These are phyloP conservation scores for Amia ocellicauda DNA, from an alignment of 2,113 vertebrate species.

Conservation along the genomic window DNA sequence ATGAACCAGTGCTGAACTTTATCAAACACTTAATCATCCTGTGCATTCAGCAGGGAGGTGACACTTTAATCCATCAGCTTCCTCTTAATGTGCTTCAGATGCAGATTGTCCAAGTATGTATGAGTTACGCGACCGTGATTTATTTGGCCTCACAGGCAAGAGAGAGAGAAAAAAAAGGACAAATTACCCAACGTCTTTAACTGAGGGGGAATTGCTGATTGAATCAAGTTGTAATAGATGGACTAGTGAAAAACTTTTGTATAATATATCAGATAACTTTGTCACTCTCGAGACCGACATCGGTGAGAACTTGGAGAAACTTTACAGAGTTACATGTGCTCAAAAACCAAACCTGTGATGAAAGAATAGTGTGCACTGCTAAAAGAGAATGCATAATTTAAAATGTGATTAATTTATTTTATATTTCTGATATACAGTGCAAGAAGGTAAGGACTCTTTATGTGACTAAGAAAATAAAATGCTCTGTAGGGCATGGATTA, in stretches of 20 bases:
- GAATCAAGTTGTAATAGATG: constrained; percentile 2
- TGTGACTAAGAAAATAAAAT: no score
- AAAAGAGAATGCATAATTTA: no score
- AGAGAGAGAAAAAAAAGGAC: neutral
- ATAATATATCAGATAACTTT: constrained; percentile 1
- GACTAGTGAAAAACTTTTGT: neutral
- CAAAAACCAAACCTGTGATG: no score
- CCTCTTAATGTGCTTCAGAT: neutral
- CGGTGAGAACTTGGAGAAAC: neutral
- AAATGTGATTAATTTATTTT: no score
- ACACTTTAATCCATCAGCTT: neutral
- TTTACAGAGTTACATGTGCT: no score
- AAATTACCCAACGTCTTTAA: neutral
- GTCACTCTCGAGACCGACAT: neutral
- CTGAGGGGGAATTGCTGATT: neutral
- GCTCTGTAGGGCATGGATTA: no score
- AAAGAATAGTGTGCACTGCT: no score
- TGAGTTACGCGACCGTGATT: constrained; percentile 1
- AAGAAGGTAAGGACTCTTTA: no score
- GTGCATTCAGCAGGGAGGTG: neutral
- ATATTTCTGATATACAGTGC: no score
- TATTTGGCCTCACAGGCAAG: neutral
- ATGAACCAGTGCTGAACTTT: no score
- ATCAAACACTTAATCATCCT: no score
- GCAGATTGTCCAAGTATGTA: neutral